These are phyloP conservation scores for Arctopsyche grandis DNA, from an alignment of 1,140 invertebrate species.

Conservation along the genomic window DNA sequence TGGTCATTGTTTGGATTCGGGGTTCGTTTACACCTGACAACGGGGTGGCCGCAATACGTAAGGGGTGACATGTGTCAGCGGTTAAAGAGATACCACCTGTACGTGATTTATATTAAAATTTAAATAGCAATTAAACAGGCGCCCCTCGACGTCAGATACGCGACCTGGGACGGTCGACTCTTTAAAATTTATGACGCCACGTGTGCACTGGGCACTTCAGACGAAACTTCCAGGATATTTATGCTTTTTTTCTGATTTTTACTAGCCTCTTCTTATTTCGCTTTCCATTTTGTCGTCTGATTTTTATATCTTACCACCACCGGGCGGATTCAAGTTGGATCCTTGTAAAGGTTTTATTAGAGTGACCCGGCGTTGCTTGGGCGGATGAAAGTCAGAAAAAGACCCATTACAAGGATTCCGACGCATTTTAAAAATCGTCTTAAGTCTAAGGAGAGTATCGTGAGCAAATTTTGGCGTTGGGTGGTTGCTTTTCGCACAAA, in stretches of 20 bases:
- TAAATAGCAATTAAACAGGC: slow-evolving; percentile 26
- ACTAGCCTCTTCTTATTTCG: too few species aligned
- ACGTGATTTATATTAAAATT: slow-evolving; percentile 31
- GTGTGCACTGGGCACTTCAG: slow-evolving; percentile 1
- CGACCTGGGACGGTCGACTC: background rate
- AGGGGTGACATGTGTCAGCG: background rate
- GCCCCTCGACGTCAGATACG: background rate
- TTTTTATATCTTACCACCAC: too few species aligned
- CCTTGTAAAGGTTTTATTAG: too few species aligned
- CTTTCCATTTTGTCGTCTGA: too few species aligned
- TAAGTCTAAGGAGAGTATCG: too few species aligned
- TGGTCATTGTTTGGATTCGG: background rate
- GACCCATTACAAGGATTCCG: too few species aligned
- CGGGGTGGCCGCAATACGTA: background rate
- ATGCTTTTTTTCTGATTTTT: background rate
- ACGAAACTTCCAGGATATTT: background rate
- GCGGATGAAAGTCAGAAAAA: too few species aligned
- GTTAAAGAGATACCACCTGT: background rate
- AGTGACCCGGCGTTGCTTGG: too few species aligned
- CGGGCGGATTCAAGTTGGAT: too few species aligned
- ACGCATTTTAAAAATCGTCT: too few species aligned
- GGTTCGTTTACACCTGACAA: background rate
- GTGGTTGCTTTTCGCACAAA: too few species aligned
- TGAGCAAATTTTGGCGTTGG: too few species aligned
- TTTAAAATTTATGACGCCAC: slow-evolving; percentile 29